Percentiles rank a stretch among this genome's conserved stretches.
These are phyloP conservation scores for Bubo scandiacus DNA, from an alignment of 2,113 vertebrate genomes.

Conservation along the genomic window DNA sequence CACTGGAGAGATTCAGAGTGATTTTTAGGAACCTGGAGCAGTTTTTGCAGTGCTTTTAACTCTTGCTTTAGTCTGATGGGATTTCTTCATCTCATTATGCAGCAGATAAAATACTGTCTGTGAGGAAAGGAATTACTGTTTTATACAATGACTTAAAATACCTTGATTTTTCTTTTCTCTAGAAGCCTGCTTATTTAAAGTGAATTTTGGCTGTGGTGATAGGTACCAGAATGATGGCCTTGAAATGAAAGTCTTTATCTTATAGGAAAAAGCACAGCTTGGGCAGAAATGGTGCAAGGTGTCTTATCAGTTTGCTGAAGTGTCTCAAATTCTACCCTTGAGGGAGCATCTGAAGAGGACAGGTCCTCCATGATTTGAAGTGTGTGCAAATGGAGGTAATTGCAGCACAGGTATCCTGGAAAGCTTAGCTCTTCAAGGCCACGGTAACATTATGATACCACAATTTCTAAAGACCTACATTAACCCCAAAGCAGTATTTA, in stretches of 20 bases:
- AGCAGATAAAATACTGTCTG: slow-evolving; percentile 21
- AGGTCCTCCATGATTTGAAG: neutral
- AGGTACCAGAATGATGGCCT: neutral
- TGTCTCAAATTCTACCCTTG: neutral
- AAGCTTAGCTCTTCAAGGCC: neutral
- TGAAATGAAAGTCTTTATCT: neutral
- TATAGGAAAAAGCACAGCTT: neutral
- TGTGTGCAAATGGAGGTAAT: neutral
- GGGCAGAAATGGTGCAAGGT: neutral
- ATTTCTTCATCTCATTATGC: slow-evolving; percentile 26
- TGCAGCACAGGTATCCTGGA: neutral
- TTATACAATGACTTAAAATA: neutral
- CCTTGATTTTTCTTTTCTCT: neutral
- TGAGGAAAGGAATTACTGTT: neutral
- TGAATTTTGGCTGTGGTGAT: neutral
- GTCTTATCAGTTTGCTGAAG: neutral
- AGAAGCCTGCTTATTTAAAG: neutral
- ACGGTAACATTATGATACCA: neutral
- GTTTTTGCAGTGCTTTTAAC: neutral
- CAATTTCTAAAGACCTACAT: neutral
- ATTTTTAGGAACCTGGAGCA: neutral
- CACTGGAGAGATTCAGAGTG: neutral
- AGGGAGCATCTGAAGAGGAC: neutral
- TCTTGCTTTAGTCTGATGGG: slow-evolving; percentile 1
- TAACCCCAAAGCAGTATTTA: neutral